Conservation (phyloP, 1,140 invertebrate genomes). For the Cotesia typhae region DNA sequence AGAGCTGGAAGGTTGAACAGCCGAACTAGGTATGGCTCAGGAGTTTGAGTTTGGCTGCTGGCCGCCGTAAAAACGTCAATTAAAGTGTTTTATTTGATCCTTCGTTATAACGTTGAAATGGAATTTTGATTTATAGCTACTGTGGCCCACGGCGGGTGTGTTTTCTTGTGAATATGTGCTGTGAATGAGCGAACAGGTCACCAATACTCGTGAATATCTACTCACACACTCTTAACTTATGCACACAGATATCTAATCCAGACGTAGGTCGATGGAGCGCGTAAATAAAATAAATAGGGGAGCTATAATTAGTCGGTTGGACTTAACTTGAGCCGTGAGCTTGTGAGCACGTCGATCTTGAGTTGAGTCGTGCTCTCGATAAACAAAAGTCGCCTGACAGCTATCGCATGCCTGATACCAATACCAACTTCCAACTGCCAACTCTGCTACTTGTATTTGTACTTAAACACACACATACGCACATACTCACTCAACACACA, state of each 20-base stretch:
- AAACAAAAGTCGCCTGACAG: slow-evolving; percentile 17
- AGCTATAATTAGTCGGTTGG: slow-evolving; percentile 60
- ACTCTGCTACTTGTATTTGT: too few relatives aligned
- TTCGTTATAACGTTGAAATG: slow-evolving; percentile 69
- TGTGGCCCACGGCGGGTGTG: slow-evolving; percentile 36
- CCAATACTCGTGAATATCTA: too few relatives aligned
- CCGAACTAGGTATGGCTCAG: slow-evolving; percentile 48
- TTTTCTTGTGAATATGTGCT: slow-evolving; percentile 15
- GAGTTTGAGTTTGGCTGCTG: slow-evolving; percentile 63
- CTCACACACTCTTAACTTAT: not conserved
- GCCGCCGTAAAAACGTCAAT: slow-evolving; percentile 67
- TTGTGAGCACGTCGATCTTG: slow-evolving; percentile 33
- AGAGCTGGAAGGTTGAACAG: slow-evolving; percentile 41
- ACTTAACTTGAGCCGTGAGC: slow-evolving; percentile 1
- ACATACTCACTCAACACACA: not conserved
- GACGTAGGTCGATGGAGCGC: slow-evolving; percentile 39
- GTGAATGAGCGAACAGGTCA: slow-evolving; percentile 8
- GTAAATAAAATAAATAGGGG: slow-evolving; percentile 66
- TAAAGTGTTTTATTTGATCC: slow-evolving; percentile 69
- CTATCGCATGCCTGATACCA: not conserved
- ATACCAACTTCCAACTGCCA: too few relatives aligned
- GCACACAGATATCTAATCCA: not conserved
- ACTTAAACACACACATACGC: not conserved
- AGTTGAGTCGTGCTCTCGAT: slow-evolving; percentile 9
- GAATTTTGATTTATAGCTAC: slow-evolving; percentile 66